Conservation (phyloP, 2,888 invertebrate species). For the Heliconius ethilla region DNA sequence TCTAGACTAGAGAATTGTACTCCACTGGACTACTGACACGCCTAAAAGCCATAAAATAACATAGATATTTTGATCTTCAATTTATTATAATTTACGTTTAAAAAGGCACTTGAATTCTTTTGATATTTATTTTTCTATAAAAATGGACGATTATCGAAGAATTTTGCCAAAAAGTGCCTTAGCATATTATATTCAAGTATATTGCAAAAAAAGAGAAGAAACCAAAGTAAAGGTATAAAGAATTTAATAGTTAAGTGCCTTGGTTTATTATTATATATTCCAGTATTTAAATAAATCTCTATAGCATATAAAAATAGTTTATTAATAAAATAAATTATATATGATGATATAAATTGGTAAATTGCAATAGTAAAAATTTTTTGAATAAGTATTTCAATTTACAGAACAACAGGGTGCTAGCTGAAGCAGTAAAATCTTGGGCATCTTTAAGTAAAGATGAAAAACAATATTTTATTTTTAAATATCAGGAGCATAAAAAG, state of each 20-base stretch:
- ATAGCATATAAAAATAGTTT: too few relatives aligned
- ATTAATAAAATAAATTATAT: background rate
- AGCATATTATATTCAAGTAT: constrained; percentile 59
- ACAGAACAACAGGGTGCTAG: constrained; percentile 38
- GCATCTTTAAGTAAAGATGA: constrained; percentile 58
- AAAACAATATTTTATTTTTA: constrained; percentile 56
- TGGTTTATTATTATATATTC: background rate
- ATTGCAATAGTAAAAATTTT: background rate
- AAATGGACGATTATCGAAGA: constrained; percentile 40
- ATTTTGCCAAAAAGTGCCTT: constrained; percentile 54
- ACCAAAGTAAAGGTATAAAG: constrained; percentile 38
- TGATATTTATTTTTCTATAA: background rate
- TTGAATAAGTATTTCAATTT: constrained; percentile 11
- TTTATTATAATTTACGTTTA: background rate
- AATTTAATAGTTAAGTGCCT: background rate
- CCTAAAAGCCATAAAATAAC: too few relatives aligned
- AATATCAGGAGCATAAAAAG: constrained; percentile 53
- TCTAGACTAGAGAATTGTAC: too few relatives aligned
- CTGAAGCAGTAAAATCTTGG: constrained; percentile 67
- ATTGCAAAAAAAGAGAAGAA: constrained; percentile 56
- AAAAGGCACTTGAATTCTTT: background rate
- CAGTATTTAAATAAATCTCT: background rate
- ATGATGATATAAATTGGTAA: background rate
- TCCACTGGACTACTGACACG: too few relatives aligned
- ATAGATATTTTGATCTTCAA: background rate